Base-by-base conservation (phyloP, 2,113 vertebrate species). In the Hemiprocne comata region DNA sequence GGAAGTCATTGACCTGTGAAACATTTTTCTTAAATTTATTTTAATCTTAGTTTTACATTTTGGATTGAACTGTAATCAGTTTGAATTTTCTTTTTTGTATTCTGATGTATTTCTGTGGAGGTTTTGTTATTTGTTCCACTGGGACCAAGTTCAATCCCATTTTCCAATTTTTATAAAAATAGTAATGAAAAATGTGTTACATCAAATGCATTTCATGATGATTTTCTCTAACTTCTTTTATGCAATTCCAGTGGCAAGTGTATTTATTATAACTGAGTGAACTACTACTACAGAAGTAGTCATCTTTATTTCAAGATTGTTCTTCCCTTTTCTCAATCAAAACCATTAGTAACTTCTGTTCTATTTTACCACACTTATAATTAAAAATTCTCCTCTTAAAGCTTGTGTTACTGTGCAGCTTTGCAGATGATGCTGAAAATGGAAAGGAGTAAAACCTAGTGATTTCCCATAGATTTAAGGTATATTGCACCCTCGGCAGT, bases 341-440 rank as follows among this genome's bases (percentile, higher is more conserved):
- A 55, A 82, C 13, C 58, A 61, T 19, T 36, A 55, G 23, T 48
- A 58, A 31, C 8, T 62, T 90, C 66, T 62, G 29, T 84, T 61
- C 28, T 25, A 33, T 57, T 84, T 89, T 71, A 60, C 11, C 11
- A 40, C 23, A 58, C 21, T 84, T 88, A 2, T 38, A 70, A 54
- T 94, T 73, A 4, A 17, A n/a, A 87, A 71, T 67, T 74, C 60
- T 81, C 11, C 6, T 44, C 7, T 57, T 61, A 36, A 78, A 81
- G 16, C 24, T 82, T 60, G 7, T 42, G 17, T 76, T 82, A 76
- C 8, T 46, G 18, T 50, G 62, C 80, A 93, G 66, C 24, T 42
- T 95, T 54, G 8, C 50, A 53, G 44, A 21, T 80, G 64, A 65
- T 90, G 69, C n/a, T 88, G 66, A 62, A 62, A 88, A 50, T 58